Conservation (phyloP, 2,113 vertebrate genomes). For the Vulpes ferrilata region DNA sequence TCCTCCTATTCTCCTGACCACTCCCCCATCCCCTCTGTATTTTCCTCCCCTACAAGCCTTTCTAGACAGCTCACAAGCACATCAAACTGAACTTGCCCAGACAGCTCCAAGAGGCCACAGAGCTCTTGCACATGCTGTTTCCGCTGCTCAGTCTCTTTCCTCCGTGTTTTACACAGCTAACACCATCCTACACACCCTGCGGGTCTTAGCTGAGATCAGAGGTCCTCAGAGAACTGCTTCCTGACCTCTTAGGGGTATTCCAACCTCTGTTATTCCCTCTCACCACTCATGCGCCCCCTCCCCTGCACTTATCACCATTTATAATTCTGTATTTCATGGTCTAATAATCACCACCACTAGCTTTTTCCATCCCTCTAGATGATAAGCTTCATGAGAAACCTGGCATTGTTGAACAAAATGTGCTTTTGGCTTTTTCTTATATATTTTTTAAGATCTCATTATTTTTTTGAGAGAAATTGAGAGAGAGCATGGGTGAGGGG, state of each 20-base stretch:
- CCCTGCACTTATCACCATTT: no score
- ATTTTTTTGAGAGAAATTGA: no score
- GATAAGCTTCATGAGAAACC: background rate
- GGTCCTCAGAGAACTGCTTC: background rate
- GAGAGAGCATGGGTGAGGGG: no score
- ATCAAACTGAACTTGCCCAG: background rate
- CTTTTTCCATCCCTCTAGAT: background rate
- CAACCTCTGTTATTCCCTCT: background rate
- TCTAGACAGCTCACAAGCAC: background rate
- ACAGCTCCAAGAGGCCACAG: background rate
- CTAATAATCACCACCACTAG: no score
- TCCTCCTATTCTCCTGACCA: background rate
- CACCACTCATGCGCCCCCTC: background rate
- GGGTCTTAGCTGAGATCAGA: background rate
- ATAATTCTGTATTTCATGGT: background rate
- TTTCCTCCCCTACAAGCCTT: background rate
- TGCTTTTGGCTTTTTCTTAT: background rate
- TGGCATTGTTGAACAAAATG: background rate
- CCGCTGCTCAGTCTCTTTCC: background rate
- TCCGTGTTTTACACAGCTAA: background rate
- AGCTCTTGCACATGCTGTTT: background rate
- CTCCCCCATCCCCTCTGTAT: background rate
- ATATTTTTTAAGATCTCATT: no score
- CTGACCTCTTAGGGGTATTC: background rate
- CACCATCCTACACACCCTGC: background rate